Evolutionary conservation across 30 jellyfish, hydroid and myxozoan genomes (phyloP).

Genomic region (Aurelia sp.): DNA sequence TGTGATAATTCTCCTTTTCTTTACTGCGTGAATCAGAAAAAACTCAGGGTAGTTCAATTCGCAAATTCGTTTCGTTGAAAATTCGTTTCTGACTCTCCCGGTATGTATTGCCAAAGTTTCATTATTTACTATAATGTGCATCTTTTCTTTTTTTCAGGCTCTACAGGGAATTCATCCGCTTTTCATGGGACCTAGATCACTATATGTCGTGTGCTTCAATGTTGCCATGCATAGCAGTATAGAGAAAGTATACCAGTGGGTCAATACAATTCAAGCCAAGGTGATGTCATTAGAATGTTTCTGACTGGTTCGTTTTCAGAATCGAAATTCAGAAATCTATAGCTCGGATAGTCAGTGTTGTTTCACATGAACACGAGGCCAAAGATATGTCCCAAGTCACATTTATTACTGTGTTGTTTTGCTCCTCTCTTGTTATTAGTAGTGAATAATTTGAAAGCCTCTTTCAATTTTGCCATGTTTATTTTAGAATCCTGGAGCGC

Average conservation of each 20-base stretch:
- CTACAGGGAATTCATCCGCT: slow-evolving; percentile 83
- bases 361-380: neutral
- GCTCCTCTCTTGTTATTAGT: too few relatives aligned
- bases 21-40: too few relatives aligned
- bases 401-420: neutral
- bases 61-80: too few relatives aligned
- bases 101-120: neutral
- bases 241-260: slow-evolving; percentile 71
- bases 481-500: slow-evolving; percentile 84
- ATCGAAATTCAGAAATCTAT: too few relatives aligned
- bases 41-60: too few relatives aligned
- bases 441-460: too few relatives aligned
- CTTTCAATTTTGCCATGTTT: neutral
- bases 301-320: neutral
- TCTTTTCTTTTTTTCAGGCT: slow-evolving; percentile 60
- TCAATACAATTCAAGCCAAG: slow-evolving; percentile 88
- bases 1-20: neutral
- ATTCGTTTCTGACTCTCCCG: too few relatives aligned
- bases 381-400: neutral
- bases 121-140: too few relatives aligned
- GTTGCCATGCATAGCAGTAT: slow-evolving; percentile 77
- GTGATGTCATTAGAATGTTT: slow-evolving; percentile 12
- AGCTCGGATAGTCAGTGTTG: too few relatives aligned
- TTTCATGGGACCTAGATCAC: slow-evolving; percentile 66
- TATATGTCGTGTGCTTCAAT: slow-evolving; percentile 79